A percentile compares a stretch with the other conserved stretches of the same genome.
Evolutionary conservation across 2,113 vertebrate genomes (phyloP).

Genomic region (Lipophrys pholis): DNA sequence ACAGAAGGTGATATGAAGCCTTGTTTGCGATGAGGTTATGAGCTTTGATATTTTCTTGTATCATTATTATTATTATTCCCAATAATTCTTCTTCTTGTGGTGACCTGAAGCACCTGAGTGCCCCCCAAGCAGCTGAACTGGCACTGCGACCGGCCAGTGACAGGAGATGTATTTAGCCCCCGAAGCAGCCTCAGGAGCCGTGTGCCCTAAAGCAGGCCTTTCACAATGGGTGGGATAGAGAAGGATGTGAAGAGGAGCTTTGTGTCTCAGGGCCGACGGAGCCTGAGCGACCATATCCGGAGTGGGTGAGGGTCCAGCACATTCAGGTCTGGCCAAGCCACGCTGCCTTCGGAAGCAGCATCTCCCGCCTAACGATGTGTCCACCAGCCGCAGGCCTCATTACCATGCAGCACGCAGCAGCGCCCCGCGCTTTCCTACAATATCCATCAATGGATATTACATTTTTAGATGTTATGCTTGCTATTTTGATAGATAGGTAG

Average conservation of each 20-base stretch:
- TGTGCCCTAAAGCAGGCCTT: conserved; percentile 52
- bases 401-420: conserved; percentile 48
- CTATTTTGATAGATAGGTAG: background rate
- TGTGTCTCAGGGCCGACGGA: conserved; percentile 71
- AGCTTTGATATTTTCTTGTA: too few relatives aligned
- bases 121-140: conserved; percentile 80
- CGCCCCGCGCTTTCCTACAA: conserved; percentile 22
- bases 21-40: too few relatives aligned
- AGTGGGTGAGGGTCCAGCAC: conserved; percentile 68
- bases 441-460: conserved; percentile 2
- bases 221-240: conserved; percentile 82
- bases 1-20: conserved; percentile 2
- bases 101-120: conserved; percentile 67
- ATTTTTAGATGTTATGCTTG: background rate
- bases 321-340: conserved; percentile 82
- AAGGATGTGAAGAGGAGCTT: conserved; percentile 80
- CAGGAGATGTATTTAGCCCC: conserved; percentile 80
- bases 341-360: conserved; percentile 75
- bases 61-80: too few relatives aligned
- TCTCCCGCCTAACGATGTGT: conserved; percentile 74
- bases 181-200: conserved; percentile 49
- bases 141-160: conserved; percentile 66
- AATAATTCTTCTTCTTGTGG: too few relatives aligned
- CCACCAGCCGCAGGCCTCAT: conserved; percentile 58
- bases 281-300: conserved; percentile 75